Conservation (phyloP, 2,888 invertebrate species). For the Cerceris ruficornis region DNA sequence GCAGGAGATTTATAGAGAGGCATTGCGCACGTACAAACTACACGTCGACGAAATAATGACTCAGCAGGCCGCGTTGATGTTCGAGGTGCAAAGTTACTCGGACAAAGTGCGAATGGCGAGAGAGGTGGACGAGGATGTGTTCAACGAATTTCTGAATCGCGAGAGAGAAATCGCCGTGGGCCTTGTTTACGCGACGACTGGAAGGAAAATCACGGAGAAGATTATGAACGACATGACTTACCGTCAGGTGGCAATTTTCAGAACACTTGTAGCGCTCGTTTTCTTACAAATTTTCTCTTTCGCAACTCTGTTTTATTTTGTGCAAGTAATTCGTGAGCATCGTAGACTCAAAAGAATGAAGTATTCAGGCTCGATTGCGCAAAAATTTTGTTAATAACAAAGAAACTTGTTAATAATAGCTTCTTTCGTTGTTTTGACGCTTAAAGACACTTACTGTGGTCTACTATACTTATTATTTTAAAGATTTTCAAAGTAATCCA, state of each 20-base stretch:
- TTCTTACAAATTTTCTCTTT: background rate
- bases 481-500: background rate
- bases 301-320: too few relatives aligned
- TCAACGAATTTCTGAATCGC: slow-evolving; percentile 48
- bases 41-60: slow-evolving; percentile 56
- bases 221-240: slow-evolving; percentile 56
- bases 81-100: slow-evolving; percentile 46
- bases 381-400: too few relatives aligned
- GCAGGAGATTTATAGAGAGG: slow-evolving; percentile 58
- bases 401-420: too few relatives aligned
- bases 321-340: too few relatives aligned
- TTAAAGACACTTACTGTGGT: too few relatives aligned
- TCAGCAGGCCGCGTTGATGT: slow-evolving; percentile 39
- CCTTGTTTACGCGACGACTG: slow-evolving; percentile 65
- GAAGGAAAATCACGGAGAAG: slow-evolving; percentile 60
- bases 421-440: too few relatives aligned
- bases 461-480: background rate
- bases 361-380: too few relatives aligned
- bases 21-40: slow-evolving; percentile 59
- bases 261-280: background rate
- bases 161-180: slow-evolving; percentile 59
- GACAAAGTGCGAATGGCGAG: slow-evolving; percentile 27
- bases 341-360: too few relatives aligned
- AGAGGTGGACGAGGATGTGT: slow-evolving; percentile 48
- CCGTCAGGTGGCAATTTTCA: slow-evolving; percentile 64